Conservation (phyloP, 2,797 vertebrate species). For the Falco columbarius region DNA sequence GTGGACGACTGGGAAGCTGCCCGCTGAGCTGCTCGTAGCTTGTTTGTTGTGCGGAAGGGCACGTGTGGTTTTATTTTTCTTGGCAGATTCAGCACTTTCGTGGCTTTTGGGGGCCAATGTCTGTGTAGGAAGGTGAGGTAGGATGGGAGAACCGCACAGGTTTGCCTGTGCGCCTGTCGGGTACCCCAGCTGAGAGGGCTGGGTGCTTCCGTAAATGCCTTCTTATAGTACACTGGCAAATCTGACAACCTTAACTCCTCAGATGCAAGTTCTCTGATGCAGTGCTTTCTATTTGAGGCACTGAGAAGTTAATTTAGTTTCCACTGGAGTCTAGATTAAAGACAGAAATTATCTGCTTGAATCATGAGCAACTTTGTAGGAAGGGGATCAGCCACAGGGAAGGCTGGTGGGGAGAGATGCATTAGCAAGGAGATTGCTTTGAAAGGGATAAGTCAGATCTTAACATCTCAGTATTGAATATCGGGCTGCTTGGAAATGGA, state of each 20-base stretch:
- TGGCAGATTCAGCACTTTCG: not conserved
- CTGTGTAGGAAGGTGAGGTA: not conserved
- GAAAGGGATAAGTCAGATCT: constrained; percentile 9
- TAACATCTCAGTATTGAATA: constrained; percentile 37
- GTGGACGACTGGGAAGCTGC: not conserved
- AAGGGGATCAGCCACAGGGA: not conserved
- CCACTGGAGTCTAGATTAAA: constrained; percentile 48
- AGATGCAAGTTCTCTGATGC: fast-evolving
- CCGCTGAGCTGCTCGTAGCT: not conserved
- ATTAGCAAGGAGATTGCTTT: constrained; percentile 31
- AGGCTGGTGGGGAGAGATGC: constrained; percentile 36
- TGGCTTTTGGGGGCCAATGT: not conserved
- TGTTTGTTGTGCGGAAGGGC: fast-evolving
- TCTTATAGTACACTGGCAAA: fast-evolving
- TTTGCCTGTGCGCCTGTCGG: fast-evolving
- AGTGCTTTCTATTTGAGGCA: not conserved
- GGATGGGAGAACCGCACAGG: not conserved
- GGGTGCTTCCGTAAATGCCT: not conserved
- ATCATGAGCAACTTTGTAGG: constrained; percentile 35
- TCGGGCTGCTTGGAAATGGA: constrained; percentile 35
- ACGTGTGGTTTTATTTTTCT: fast-evolving
- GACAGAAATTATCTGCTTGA: constrained; percentile 48
- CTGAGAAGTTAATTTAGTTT: constrained; percentile 45
- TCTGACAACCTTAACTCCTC: not conserved
- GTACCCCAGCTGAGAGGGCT: not conserved